Evolutionary conservation across 2,888 invertebrate genomes (phyloP), one percentile per base, ranked within the genome.

Genomic region (Rambutsinella grinnellia): DNA sequence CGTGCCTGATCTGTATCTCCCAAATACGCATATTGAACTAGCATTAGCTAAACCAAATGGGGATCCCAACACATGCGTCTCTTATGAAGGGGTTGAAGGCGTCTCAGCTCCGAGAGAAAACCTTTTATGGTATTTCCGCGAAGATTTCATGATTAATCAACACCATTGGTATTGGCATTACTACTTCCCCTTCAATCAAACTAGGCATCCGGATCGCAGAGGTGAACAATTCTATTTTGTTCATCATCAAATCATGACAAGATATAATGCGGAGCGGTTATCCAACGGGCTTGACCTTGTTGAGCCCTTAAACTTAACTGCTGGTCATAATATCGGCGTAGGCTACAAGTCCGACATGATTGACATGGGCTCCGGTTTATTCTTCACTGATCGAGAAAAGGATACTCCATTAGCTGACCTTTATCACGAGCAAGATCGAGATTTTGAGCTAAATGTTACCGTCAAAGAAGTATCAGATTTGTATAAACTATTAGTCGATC

Each of bases 191-290:
- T 44, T 21, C 15, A n/a, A 3, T 2, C 3, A 10, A 3, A 2
- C 28, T 3, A 3, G 60, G 3, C n/a, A 10, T 8, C 94, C 94
- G 85, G 92, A 93, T 87, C 88, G 93, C 8, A 89, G 93, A 1
- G 93, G 93, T 0, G 93, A 93, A 85, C 89, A 93, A 19, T 93
- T 93, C 88, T 93, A 91, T 84, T 93, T 92, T 85, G 92, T 93
- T 92, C 93, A 93, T 83, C 89, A 92, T 85, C 93, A 92, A 87
- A 26, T 62, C 8, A 49, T 62, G 17, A 49, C 62, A 2, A 19
- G 60, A 8, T 44, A 60, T 44, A 60, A 60, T 15, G 60, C 60
- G 3, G 60, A 60, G 28, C 10, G 60, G 1, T 3, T 60, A 2
- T n/a, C 60, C 13, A 60, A 60, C 44, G 60, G 60, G 1, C 46